Percentiles rank a stretch among this genome's conserved stretches.
These are phyloP conservation scores for Lysandra bellargus DNA, from an alignment of 2,888 invertebrate species.

Conservation along the genomic window DNA sequence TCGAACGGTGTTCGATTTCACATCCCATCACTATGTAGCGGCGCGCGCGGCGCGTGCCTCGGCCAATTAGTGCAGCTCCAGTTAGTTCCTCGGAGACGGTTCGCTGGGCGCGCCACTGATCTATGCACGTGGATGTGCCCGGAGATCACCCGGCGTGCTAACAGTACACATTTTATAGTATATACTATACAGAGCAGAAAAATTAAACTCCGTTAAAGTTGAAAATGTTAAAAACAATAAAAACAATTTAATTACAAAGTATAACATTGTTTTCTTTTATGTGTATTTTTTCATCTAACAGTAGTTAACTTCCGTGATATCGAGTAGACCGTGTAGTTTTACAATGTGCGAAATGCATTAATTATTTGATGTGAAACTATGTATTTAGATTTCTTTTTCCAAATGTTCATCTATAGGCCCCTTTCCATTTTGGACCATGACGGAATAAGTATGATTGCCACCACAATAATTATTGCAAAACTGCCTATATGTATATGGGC, in stretches of 20 bases:
- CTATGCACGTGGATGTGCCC: conserved; percentile 12
- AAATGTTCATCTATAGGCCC: not conserved
- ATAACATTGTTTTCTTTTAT: not conserved
- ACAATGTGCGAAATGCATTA: not conserved
- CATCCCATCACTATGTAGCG: conserved; percentile 69
- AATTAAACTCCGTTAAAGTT: conserved; percentile 4
- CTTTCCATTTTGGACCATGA: too few species aligned
- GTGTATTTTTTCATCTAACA: not conserved
- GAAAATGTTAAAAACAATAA: conserved; percentile 19
- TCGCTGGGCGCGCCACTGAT: conserved; percentile 54
- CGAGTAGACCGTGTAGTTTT: not conserved
- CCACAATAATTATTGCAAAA: too few species aligned
- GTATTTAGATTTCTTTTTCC: not conserved
- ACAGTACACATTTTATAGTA: conserved; percentile 12
- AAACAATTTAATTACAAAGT: not conserved
- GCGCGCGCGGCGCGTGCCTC: conserved; percentile 74
- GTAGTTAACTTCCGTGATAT: not conserved
- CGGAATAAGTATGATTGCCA: not conserved
- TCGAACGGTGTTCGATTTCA: conserved; percentile 70
- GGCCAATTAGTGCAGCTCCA: conserved; percentile 79
- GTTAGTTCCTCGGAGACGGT: conserved; percentile 71
- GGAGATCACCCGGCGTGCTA: not conserved
- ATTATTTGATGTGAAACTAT: not conserved
- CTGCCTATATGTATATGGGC: too few species aligned
- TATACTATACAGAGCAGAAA: conserved; percentile 19